phyloP scores from a whole-genome alignment of 2,888 invertebrate genomes.

The Tenthredo amoena region DNA sequence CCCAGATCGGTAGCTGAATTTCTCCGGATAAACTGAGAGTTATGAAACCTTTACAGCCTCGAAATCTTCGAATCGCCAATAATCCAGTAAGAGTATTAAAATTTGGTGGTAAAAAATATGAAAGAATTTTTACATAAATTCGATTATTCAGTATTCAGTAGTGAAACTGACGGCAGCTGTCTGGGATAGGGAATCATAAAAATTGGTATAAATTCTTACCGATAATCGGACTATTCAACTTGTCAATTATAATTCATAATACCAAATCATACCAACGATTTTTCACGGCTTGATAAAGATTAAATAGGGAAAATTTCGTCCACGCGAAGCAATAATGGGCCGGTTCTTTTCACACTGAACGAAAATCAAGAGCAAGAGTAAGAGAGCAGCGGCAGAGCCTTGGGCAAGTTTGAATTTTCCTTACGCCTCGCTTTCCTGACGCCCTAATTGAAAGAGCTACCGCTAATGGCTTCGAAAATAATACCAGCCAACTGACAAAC shows the following conservation, averaged over 20 bases:
- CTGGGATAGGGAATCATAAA: neutral
- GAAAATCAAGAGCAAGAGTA: slow-evolving; percentile 25
- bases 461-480: slow-evolving; percentile 46
- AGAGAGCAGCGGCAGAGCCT: neutral
- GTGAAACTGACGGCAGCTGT: neutral
- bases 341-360: slow-evolving; percentile 11
- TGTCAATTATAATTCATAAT: slow-evolving; percentile 21
- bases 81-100: neutral
- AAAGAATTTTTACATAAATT: neutral
- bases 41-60: neutral
- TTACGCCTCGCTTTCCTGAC: neutral
- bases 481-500: slow-evolving; percentile 40
- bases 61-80: neutral
- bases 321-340: neutral
- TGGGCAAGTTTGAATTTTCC: slow-evolving; percentile 30
- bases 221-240: neutral
- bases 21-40: neutral
- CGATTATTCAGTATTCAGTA: neutral
- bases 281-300: neutral
- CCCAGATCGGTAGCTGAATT: neutral
- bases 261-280: neutral
- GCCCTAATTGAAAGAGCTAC: slow-evolving; percentile 42
- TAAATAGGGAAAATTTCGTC: neutral
- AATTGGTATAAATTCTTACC: neutral
- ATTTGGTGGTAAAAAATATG: neutral